Base-by-base conservation (phyloP, 2,113 vertebrate genomes). In the Myiopsitta monachus region DNA sequence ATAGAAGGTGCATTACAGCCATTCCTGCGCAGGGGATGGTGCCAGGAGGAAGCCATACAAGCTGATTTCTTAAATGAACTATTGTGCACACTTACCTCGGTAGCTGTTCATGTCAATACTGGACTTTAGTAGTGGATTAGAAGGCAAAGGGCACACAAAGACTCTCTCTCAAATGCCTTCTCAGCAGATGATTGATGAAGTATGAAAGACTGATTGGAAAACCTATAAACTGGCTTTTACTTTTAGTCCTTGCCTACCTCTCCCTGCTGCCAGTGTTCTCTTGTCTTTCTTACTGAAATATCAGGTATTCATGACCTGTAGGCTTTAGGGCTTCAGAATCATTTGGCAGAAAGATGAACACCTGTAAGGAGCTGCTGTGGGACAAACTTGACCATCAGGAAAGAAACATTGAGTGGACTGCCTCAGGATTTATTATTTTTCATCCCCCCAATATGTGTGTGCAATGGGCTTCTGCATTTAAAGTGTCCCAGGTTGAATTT, bases 101-200 rank as follows among this genome's bases (percentile, higher is more conserved):
- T 51, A 77, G 55, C 63, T 70, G 31, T 46, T 86, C 43, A 7
- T 64, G 79, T 88, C 85, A 81, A 55, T 78, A 90, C 43, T 74
- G 61, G 76, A 67, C 90, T 69, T 82, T 43, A 90, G 75, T 16
- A 59, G 87, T 47, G 64, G 46, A 93, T 94, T 93, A 83, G 51
- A 77, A 83, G 76, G 59, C 31, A 66, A 77, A 87, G 59, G 64
- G 51, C 76, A 75, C 5, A 7, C 31, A 78, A 92, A 88, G 27
- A 11, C 46, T 80, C 38, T 30, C 41, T 91, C 67, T 80, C 82
- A 89, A 57, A 57, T 63, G 54, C 19, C 46, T 79, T 73, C 38
- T 75, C 70, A 77, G 73, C 33, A 77, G 79, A 83, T 94, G 90
- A 94, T 74, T 90, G 88, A 93, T 94, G 76, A 82, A 93, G 43